Evolutionary conservation across 2,888 invertebrate species (phyloP).

Genomic region (Melanostoma scalare): DNA sequence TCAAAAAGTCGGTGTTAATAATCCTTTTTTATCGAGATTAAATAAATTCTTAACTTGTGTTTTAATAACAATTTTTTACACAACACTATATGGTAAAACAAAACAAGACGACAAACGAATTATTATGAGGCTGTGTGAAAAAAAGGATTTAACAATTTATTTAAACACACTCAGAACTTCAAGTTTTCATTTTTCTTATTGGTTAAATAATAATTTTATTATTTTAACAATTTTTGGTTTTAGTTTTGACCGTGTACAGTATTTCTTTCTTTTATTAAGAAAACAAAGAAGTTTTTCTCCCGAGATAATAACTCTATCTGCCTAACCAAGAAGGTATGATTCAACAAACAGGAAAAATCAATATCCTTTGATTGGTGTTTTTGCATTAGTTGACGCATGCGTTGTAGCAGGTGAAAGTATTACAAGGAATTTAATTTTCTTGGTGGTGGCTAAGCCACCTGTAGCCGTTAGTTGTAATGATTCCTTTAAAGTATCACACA

Average conservation of each 20-base stretch:
- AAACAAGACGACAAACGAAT: conserved; percentile 51
- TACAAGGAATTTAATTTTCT: conserved; percentile 49
- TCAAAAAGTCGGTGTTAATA: too few species aligned
- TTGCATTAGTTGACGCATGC: conserved; percentile 47
- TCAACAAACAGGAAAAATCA: conserved; percentile 76
- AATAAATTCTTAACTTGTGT: not conserved
- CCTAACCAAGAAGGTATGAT: conserved; percentile 74
- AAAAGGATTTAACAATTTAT: conserved; percentile 1
- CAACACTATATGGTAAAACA: conserved; percentile 34
- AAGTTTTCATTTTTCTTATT: not conserved
- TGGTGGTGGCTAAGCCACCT: conserved; percentile 66
- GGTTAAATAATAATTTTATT: too few species aligned
- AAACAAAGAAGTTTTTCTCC: conserved; percentile 54
- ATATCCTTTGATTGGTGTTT: conserved; percentile 74
- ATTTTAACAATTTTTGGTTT: too few species aligned
- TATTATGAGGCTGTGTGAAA: conserved; percentile 24
- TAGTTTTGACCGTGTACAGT: too few species aligned
- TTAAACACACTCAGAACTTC: conserved; percentile 16
- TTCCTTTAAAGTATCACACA: conserved; percentile 22
- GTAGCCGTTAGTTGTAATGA: conserved; percentile 59
- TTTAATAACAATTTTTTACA: too few species aligned
- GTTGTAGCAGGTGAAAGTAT: conserved; percentile 8
- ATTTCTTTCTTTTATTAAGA: conserved; percentile 15
- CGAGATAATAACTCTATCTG: conserved; percentile 61
- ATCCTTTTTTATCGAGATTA: not conserved